Evolutionary conservation across 2,113 vertebrate species (phyloP), one percentile per base, ranked within the genome.

Genomic region (Calonectris borealis): DNA sequence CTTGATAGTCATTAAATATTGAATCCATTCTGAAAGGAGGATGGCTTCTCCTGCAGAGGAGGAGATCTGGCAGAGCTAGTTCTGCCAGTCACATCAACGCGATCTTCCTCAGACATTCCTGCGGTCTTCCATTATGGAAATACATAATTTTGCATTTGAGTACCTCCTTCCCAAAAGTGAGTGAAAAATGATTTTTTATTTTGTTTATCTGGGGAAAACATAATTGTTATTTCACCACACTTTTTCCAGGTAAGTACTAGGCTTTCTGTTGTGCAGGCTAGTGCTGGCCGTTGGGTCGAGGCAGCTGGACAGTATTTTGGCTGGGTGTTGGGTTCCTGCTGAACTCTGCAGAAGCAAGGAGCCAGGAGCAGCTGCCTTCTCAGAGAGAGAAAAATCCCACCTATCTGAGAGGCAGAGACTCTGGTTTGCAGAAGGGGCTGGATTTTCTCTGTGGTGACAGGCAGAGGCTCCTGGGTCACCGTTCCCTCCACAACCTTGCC

Each of bases 401-500:
- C 4, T 12, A 2, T 16, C 7, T 13, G 25, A 51, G 21, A 66
- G 17, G 15, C 48, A 95, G 69, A 65, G 21, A 24, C 29, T 52
- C 38, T 25, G 24, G 3, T 78, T 73, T 66, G 46, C 32, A 54
- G 38, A 42, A 46, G 7, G 31, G 14, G 3, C 10, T 90, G 54
- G 44, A 48, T 83, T 73, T 94, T 38, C 38, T 61, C 31, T 9
- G 57, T 42, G 13, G 24, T 31, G 44, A 49, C 25, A 20, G 22
- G 24, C 24, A 65, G 76, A 40, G 51, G 3, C 13, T 71, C 19
- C 6, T 10, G 40, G 46, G 13, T 38, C 68, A 49, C 36, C 0
- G 1, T 3, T 51, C 18, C 5, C 9, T 42, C 19, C 0, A 0
- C 27, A 11, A 20, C 7, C 19, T 46, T 25, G 36, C 68, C 25